Base-by-base conservation (phyloP, 1,140 invertebrate species). In the Brachionus manjavacas region DNA sequence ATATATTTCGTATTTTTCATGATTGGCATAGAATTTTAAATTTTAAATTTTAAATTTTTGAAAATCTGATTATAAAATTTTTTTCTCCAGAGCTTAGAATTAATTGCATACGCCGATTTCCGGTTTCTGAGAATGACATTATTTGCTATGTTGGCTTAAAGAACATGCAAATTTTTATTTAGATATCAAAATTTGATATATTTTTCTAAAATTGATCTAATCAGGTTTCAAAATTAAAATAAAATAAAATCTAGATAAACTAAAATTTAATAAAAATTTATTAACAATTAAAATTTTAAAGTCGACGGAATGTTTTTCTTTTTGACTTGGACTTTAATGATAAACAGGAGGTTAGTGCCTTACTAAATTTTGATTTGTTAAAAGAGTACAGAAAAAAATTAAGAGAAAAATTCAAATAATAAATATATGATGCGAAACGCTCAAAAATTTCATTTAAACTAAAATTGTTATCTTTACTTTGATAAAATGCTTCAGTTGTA, bases 361-460 rank as follows among this genome's bases (percentile, higher is more conserved):
- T 76, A 25, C n/a, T 76, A 28, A 76, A 76, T 49, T 76, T 76
- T 49, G 72, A 76, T n/a, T 76, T 76, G 41, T 76, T 76, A 76
- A 76, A 76, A 1, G 72, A 76, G 89, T 95, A 95, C 16, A 95
- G 90, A n/a, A 94, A 90, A 88, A 95, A 95, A 90, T 95, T 95
- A 68, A 95, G 93, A 68, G 93, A 93, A 87, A 94, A 95, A 88
- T 95, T 95, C 8, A 93, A 93, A 86, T 94, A 92, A 88, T 94
- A 95, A 8, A 87, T 81, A 52, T 76, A 76, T 12, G 72, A 76
- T 12, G 72, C 16, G n/a, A 76, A 49, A 12, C 72, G 39, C 41
- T 76, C 72, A 49, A 76, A 14, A 49, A 76, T 49, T 76, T 76
- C 72, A 52, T 14, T 16, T 14, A 76, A 16, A 14, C 28, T 49